A percentile compares a stretch with the other conserved stretches of the same genome.
These are phyloP conservation scores for Machaerirhynchus nigripectus DNA, from an alignment of 2,113 vertebrate species.

Conservation along the genomic window DNA sequence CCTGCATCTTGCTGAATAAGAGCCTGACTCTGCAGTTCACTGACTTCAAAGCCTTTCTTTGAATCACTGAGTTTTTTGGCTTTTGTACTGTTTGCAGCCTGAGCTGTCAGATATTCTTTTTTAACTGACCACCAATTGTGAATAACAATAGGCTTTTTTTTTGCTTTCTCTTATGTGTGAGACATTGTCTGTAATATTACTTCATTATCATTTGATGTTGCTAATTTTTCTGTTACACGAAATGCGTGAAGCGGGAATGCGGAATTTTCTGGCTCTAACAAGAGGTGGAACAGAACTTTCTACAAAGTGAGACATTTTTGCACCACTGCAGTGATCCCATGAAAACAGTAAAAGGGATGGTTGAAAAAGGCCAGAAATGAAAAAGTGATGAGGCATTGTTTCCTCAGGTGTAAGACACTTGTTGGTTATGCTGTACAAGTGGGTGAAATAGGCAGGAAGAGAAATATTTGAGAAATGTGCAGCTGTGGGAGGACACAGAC, in stretches of 20 bases:
- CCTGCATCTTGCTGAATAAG: background rate
- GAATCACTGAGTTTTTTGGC: background rate
- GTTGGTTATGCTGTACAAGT: background rate
- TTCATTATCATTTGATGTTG: background rate
- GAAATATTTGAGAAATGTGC: background rate
- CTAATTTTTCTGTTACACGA: background rate
- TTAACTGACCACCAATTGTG: background rate
- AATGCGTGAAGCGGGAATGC: background rate
- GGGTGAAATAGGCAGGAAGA: background rate
- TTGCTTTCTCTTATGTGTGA: background rate
- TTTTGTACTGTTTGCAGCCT: background rate
- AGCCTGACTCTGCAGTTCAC: background rate
- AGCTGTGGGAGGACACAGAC: background rate
- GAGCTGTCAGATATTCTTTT: background rate
- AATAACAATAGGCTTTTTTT: background rate
- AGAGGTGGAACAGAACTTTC: background rate
- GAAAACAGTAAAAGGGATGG: background rate
- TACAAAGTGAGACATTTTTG: background rate
- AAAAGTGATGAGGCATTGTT: background rate
- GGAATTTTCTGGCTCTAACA: background rate
- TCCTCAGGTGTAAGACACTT: background rate
- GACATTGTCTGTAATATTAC: background rate
- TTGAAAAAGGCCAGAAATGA: background rate
- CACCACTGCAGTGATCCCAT: background rate
- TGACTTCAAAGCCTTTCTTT: background rate